phyloP scores from a whole-genome alignment of 2,113 vertebrate genomes.

The Lophotis ruficrista region DNA sequence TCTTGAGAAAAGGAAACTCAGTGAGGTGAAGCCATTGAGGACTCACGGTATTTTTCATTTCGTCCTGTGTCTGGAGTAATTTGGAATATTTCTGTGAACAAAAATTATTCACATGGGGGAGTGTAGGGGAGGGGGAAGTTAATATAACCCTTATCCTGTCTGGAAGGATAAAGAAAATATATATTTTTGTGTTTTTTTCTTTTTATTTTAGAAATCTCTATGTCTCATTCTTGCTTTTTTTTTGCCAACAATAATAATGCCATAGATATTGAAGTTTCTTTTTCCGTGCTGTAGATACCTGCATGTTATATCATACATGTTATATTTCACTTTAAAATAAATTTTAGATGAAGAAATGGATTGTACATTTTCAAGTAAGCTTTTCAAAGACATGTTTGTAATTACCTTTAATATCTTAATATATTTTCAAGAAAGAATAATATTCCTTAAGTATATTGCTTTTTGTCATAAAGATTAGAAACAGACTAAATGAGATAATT shows the following conservation, averaged over 20 bases:
- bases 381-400: background rate
- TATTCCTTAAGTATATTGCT: background rate
- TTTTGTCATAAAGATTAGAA: conserved; percentile 30
- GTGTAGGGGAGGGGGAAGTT: too few relatives aligned
- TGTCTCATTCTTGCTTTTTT: background rate
- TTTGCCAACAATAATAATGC: background rate
- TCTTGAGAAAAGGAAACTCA: background rate
- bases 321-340: background rate
- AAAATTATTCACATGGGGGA: background rate
- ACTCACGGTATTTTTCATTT: accelerated
- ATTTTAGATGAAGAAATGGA: background rate
- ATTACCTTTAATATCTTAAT: background rate
- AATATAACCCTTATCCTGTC: background rate
- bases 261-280: background rate
- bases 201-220: background rate
- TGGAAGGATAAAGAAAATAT: background rate
- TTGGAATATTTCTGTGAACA: background rate
- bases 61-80: background rate
- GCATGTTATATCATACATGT: background rate
- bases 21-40: background rate
- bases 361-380: background rate
- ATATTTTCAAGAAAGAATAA: background rate
- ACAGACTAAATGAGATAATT: conserved; percentile 59
- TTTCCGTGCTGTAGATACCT: background rate
- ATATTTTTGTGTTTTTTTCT: background rate